Evolutionary conservation across 2,888 invertebrate species (phyloP), one percentile per base, ranked within the genome.

Genomic region (Gastrophysa polygoni): DNA sequence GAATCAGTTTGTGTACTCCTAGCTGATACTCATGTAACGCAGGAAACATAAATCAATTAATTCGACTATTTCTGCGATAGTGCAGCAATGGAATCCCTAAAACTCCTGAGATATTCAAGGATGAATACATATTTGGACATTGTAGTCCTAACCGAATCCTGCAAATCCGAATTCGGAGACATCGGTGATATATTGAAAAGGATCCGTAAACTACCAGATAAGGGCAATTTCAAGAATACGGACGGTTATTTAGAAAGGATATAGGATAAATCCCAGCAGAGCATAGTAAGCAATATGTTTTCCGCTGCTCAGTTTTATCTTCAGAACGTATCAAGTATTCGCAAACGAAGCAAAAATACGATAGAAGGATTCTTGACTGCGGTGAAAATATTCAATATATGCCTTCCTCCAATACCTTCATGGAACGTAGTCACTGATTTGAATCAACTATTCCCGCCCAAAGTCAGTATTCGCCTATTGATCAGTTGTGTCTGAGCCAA

Each of bases 201-300:
- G 51, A 59, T 49, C 61, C 61, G 58, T 67, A 67, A 65, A 67
- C 57, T 57, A 52, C 21, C 49, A 65, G 66, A 70, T 66, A 64
- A 65, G 61, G 54, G 46, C 65, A 60, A 68, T 70, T 64, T 62
- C 51, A 51, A 61, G 60, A 61, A 66, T 59, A 47, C 52, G 49
- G 58, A 47, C 57, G 65, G 67, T 67, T 70, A 67, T 66, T 70
- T 61, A 67, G 63, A 28, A 32, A 62, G 62, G 66, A 68, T 70
- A 66, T 7, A 68, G 67, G 56, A 67, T 67, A 68, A 66, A 70
- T 70, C 59, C 64, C 44, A 43, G 59, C 44, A 56, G 63, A 59
- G 68, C 63, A 68, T 64, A 62, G 66, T 70, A 67, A 64, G 68
- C 66, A 68, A 70, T 69, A 68, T 67, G 68, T 70, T 58, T 57